These are phyloP conservation scores for Falco berigora DNA, from an alignment of 2,797 vertebrate species.

Conservation along the genomic window DNA sequence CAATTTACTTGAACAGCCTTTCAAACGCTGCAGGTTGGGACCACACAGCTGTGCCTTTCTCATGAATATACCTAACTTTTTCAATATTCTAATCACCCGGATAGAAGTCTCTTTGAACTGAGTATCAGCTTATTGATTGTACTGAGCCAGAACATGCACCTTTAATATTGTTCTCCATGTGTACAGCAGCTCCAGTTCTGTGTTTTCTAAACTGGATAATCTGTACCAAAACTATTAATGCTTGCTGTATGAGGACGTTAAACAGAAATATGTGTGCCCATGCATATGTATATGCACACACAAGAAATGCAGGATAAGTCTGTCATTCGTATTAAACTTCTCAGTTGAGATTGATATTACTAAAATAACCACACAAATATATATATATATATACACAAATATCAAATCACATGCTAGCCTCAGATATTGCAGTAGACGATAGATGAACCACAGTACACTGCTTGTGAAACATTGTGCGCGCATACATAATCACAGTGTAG, in stretches of 20 bases:
- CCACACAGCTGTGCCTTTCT: slow-evolving; percentile 45
- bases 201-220: neutral
- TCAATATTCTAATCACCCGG: neutral
- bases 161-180: neutral
- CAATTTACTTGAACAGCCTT: neutral
- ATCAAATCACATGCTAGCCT: neutral
- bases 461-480: neutral
- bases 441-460: neutral
- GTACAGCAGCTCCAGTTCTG: neutral
- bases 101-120: slow-evolving; percentile 24
- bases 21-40: neutral
- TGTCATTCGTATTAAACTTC: neutral
- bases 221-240: neutral
- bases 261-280: neutral
- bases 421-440: neutral
- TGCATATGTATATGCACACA: neutral
- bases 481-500: neutral
- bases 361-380: neutral
- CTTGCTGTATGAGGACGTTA: neutral
- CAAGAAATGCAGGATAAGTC: neutral
- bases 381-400: neutral
- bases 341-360: neutral
- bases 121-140: neutral
- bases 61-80: neutral
- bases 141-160: neutral